These are phyloP conservation scores for Leucosticte australis DNA, from an alignment of 2,113 vertebrate genomes.

Conservation along the genomic window DNA sequence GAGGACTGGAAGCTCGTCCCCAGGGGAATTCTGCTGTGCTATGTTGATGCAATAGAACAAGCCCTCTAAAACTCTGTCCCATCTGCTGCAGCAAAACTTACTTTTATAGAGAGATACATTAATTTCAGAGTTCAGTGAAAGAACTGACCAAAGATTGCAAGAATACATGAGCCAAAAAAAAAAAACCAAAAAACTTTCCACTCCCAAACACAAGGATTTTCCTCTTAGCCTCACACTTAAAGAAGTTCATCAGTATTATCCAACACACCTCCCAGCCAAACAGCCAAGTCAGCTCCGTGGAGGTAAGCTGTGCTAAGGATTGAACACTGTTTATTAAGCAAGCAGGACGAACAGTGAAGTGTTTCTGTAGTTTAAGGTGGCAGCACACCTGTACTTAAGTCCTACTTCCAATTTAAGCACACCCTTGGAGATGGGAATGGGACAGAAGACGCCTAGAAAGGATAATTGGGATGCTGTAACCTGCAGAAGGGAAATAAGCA, in stretches of 20 bases:
- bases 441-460: background rate
- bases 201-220: background rate
- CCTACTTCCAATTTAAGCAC: background rate
- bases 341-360: rapidly evolving
- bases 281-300: background rate
- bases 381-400: background rate
- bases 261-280: background rate
- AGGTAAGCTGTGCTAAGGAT: background rate
- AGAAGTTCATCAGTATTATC: background rate
- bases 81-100: background rate
- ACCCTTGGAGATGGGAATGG: background rate
- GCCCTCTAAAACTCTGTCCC: background rate
- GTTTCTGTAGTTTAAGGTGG: background rate
- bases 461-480: background rate
- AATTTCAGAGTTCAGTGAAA: background rate
- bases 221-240: background rate
- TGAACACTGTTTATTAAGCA: background rate
- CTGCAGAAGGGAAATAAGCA: background rate
- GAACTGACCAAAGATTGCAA: background rate
- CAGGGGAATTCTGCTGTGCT: background rate
- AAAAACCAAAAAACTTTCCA: background rate
- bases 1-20: background rate
- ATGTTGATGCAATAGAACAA: background rate
- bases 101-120: background rate
- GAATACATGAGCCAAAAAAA: background rate